Conservation (phyloP, 2,888 invertebrate genomes). For the Gibbula magus region DNA sequence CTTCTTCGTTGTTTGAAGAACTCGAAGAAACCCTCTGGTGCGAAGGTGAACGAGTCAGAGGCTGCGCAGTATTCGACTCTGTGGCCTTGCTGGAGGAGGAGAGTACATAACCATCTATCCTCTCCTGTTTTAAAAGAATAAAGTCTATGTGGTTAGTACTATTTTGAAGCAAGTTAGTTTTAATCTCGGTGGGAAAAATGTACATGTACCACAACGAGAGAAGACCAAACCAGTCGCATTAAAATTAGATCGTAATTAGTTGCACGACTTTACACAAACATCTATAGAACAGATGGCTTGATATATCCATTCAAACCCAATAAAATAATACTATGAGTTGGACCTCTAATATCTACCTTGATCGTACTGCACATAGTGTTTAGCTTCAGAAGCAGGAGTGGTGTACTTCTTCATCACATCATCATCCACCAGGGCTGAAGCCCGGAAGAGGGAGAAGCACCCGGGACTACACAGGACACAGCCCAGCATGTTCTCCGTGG, state of each 20-base stretch:
- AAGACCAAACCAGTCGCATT: no score
- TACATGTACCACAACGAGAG: no score
- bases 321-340: no score
- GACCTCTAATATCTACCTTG: constrained; percentile 49
- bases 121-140: constrained; percentile 80
- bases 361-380: constrained; percentile 63
- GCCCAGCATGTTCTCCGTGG: constrained; percentile 89
- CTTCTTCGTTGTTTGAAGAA: constrained; percentile 98
- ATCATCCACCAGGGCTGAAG: constrained; percentile 63
- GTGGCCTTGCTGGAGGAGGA: constrained; percentile 95
- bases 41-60: constrained; percentile 97
- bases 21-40: constrained; percentile 83
- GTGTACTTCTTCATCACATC: constrained; percentile 65
- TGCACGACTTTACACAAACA: no score
- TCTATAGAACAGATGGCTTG: no score
- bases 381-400: constrained; percentile 49
- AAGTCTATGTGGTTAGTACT: no score
- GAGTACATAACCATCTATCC: constrained; percentile 98
- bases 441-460: constrained; percentile 65
- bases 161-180: no score
- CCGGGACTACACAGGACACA: constrained; percentile 67
- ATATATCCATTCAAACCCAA: no score
- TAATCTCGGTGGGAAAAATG: no score
- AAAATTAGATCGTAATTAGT: no score
- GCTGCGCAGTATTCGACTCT: constrained; percentile 98